phyloP scores from a whole-genome alignment of 2,797 vertebrate species.

The Ptychobarbus kaznakovi region DNA sequence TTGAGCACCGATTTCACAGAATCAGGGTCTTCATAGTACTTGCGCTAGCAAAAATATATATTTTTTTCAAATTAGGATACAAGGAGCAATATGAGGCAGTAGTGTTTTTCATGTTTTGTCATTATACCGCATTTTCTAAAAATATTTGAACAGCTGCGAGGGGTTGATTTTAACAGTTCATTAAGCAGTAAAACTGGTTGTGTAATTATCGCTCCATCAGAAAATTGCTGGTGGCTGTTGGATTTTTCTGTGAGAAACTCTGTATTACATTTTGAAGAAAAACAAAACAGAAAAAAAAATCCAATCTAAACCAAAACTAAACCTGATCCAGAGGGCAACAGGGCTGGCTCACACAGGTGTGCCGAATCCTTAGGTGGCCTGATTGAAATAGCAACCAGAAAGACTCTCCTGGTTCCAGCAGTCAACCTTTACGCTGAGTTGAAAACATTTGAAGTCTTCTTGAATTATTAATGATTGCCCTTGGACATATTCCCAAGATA shows the following conservation, averaged over 20 bases:
- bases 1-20: constrained; percentile 24
- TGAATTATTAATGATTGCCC: constrained; percentile 48
- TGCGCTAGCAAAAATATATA: background rate
- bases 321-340: background rate
- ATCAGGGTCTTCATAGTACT: background rate
- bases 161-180: constrained; percentile 49
- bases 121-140: constrained; percentile 28
- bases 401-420: constrained; percentile 30
- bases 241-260: constrained; percentile 1
- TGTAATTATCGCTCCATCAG: constrained; percentile 37
- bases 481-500: constrained; percentile 46
- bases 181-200: constrained; percentile 42
- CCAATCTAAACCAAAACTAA: background rate
- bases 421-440: constrained; percentile 41
- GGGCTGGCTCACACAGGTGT: constrained; percentile 25
- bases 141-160: constrained; percentile 39
- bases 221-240: constrained; percentile 34
- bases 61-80: background rate
- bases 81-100: background rate
- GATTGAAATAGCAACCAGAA: constrained; percentile 38
- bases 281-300: background rate
- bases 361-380: constrained; percentile 1
- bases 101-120: constrained; percentile 29
- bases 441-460: constrained; percentile 46
- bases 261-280: background rate